Base-by-base conservation (phyloP, 2,113 vertebrate species). In the Lota lota region DNA sequence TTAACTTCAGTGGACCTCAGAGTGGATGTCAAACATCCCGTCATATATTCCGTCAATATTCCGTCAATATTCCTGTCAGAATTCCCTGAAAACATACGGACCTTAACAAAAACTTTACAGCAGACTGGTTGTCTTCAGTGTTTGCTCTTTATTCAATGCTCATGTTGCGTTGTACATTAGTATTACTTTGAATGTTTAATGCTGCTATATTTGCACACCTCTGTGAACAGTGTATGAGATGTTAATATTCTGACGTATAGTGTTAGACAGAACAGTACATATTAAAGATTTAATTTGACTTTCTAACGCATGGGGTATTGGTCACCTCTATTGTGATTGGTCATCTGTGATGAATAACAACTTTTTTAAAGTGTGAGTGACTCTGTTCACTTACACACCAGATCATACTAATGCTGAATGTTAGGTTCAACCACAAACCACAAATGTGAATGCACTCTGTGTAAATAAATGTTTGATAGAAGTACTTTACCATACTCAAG, bases 121-220 rank as follows among this genome's bases (percentile, higher is more conserved):
- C 28, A 33, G 3, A 33, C 54, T 76, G 61, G 28, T 50, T 74
- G 1, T 80, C 70, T 33, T 33, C 72, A 75, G 67, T 79, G 22
- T 78, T 47, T 36, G 63, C 58, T 74, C 69, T 16, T 62, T 67
- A 3, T 66, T 4, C 4, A 61, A 61, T 77, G 68, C 60, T 69
- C 63, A 50, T 21, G 74, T 82, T 22, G 79, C 85, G 72, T 69
- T 73, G 79, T 90, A 75, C 83, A 73, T 40, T 60, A 47, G 7
- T 47, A 47, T 47, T 66, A 79, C 83, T 83, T 79, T 57, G 63
- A 79, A 68, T 78, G 75, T 79, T 67, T 77, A 68, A 83, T 68
- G 83, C 87, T 85, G 85, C 88, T 88, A 83, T 74, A 22, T 88
- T 89, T 89, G 88, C 86, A 87, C 87, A 88, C 40, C 40, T 79